Conservation (phyloP, 2,888 invertebrate species). For the Craniophora ligustri region DNA sequence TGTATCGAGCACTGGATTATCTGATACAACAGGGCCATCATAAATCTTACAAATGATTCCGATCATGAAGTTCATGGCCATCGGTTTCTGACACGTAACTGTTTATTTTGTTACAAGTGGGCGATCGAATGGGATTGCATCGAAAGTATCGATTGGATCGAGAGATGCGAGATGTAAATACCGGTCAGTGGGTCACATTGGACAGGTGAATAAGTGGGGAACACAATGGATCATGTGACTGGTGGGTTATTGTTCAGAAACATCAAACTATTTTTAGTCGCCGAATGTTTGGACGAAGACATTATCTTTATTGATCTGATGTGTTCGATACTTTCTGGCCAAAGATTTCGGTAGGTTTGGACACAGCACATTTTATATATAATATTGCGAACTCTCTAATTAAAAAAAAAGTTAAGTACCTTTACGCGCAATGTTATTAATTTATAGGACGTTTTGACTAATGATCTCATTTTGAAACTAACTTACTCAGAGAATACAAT, state of each 20-base stretch:
- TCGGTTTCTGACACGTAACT: constrained; percentile 63
- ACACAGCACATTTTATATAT: constrained; percentile 43
- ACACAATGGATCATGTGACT: constrained; percentile 64
- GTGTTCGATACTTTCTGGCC: constrained; percentile 65
- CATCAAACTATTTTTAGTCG: constrained; percentile 57
- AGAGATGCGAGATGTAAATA: constrained; percentile 61
- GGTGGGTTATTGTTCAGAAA: constrained; percentile 62
- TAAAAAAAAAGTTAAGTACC: too few species aligned
- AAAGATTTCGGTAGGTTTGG: constrained; percentile 28
- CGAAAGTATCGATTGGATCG: constrained; percentile 69
- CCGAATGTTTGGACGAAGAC: constrained; percentile 58
- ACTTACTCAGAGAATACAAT: not conserved
- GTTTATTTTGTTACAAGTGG: constrained; percentile 67
- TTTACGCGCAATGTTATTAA: too few species aligned
- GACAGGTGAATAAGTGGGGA: constrained; percentile 72
- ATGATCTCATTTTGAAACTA: not conserved
- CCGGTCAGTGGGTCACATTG: constrained; percentile 74
- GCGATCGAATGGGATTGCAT: constrained; percentile 67
- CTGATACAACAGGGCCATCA: constrained; percentile 55
- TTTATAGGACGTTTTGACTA: too few species aligned
- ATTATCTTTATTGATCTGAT: constrained; percentile 69
- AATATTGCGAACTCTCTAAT: constrained; percentile 44
- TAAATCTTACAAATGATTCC: constrained; percentile 61
- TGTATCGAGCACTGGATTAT: constrained; percentile 39
- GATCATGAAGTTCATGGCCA: constrained; percentile 70